Evolutionary conservation across 2,113 vertebrate species (phyloP).

Genomic region (Cryptotis parvus): DNA sequence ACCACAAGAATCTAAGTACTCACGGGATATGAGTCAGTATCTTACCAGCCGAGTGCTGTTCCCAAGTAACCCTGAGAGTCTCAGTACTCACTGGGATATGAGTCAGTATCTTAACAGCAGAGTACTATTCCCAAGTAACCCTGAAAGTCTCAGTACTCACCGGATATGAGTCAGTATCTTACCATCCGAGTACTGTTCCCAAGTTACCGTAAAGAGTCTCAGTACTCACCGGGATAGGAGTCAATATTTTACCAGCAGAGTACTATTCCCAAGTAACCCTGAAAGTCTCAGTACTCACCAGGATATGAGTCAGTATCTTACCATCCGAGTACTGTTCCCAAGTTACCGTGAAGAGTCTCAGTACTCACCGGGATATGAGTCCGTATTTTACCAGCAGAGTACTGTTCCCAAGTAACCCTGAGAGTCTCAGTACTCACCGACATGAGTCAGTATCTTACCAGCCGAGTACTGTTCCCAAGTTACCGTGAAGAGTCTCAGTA

Average conservation of each 20-base stretch:
- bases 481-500: not conserved
- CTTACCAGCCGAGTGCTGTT: no score
- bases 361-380: constrained; percentile 13
- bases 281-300: not conserved
- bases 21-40: no score
- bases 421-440: not conserved
- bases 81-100: constrained; percentile 26
- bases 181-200: not conserved
- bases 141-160: not conserved
- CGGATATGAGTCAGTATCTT: no score
- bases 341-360: not conserved
- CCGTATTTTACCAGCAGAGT: no score
- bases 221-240: constrained; percentile 16
- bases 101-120: no score
- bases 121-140: not conserved
- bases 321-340: not conserved
- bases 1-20: not conserved
- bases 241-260: no score
- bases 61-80: not conserved
- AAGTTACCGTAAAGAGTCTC: not conserved
- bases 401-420: not conserved
- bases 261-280: not conserved
- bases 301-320: no score
- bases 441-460: no score
- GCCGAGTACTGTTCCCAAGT: not conserved